phyloP scores from a whole-genome alignment of 1,140 invertebrate species.

The Agrypnia vestita region DNA sequence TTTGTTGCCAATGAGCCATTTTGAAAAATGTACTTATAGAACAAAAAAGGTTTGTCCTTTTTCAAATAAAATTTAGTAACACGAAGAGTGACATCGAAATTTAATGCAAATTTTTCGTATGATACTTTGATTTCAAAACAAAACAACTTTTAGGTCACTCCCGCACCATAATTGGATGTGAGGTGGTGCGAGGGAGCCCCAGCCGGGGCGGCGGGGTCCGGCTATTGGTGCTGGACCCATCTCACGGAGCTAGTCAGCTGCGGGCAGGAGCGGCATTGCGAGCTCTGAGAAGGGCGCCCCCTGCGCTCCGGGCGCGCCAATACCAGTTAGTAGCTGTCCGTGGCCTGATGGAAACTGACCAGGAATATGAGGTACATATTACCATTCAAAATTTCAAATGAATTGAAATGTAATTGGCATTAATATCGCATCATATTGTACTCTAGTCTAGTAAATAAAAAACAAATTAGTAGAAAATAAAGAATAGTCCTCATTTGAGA shows the following conservation, averaged over 20 bases:
- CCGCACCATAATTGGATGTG: constrained; percentile 90
- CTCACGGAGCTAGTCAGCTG: constrained; percentile 82
- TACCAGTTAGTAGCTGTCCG: constrained; percentile 89
- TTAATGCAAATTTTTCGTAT: too few relatives aligned
- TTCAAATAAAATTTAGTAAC: too few relatives aligned
- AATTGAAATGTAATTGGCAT: too few relatives aligned
- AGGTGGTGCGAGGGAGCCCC: constrained; percentile 73
- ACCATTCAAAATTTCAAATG: not conserved
- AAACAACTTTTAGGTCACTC: constrained; percentile 89
- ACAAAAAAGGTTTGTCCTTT: too few relatives aligned
- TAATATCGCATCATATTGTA: too few relatives aligned
- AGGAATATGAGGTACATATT: constrained; percentile 81
- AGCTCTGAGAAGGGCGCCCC: constrained; percentile 81
- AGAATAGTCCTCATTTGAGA: too few relatives aligned
- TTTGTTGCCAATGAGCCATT: too few relatives aligned
- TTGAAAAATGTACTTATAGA: too few relatives aligned
- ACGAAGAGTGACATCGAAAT: too few relatives aligned
- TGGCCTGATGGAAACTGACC: constrained; percentile 82
- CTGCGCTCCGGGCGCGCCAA: constrained; percentile 86
- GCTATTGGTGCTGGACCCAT: constrained; percentile 90
- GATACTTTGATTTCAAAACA: too few relatives aligned
- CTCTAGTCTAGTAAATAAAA: too few relatives aligned
- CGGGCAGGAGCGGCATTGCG: constrained; percentile 74
- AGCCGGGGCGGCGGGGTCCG: constrained; percentile 78
- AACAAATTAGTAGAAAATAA: too few relatives aligned